Evolutionary conservation across 2,888 invertebrate genomes (phyloP), one percentile per base, ranked within the genome.

Genomic region (Nesidiocoris tenuis): DNA sequence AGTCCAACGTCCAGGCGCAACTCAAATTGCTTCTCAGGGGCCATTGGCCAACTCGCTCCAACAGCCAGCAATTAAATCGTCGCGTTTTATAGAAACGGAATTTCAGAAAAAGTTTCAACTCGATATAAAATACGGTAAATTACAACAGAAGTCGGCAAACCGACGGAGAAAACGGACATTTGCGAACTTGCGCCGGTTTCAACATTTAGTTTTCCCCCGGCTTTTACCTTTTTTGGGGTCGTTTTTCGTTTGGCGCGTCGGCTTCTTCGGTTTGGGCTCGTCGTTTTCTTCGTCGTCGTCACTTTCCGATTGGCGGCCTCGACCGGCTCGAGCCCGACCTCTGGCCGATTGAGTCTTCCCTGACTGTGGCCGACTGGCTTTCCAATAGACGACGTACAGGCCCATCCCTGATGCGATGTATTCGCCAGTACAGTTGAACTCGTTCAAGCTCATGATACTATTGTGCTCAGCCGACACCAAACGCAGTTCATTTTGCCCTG

Each of bases 361-460:
- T 19, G 1, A 19, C 5, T 17, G 17, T 9, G 61, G 76, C n/a
- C 54, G 56, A 18, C 56, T 66, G 0, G 64, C 64, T 61, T 76
- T 76, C 77, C 78, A 77, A 23, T 77, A 77, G 17, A 61, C 61
- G 1, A 77, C 66, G 67, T 74, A 75, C 5, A 68, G 23, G 3
- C 78, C 72, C 77, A 78, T 77, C 7, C 76, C 75, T 39, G 77
- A 76, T 21, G 82, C 82, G 63, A 84, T 74, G 3, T 78, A 77
- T 71, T 83, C 82, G 54, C 84, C 84, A 18, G 79, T 79, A 1
- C 76, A 79, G 79, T 82, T 83, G 79, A 84, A 84, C 64, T 82
- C 81, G 79, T 83, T 83, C 56, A 84, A 79, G 81, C 82, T 81
- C 3, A 80, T 75, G 63, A 82, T 81, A 17, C 80, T 80, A 57